Evolutionary conservation across 2,797 vertebrate genomes (phyloP), one percentile per base, ranked within the genome.

Genomic region (Benthosema pterotum): DNA sequence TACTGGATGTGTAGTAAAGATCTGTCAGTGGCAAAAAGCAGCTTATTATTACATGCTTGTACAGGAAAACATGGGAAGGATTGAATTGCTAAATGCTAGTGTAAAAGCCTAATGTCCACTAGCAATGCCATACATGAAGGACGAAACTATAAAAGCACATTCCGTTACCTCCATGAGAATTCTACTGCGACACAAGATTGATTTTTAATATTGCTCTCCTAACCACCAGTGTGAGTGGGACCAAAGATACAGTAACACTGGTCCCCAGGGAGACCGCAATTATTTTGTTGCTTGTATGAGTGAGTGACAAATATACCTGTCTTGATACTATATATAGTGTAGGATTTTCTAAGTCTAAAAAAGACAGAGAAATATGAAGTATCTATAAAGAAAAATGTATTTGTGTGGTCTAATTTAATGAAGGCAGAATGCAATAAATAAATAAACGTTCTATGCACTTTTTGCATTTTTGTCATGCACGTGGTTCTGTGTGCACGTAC

Each of bases 391-490:
- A 72, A 9, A 52, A 48, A 25, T 75, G 57, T 75, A 18, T 50
- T 67, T 69, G 15, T 60, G 77, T 65, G 42, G 45, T 32, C 42
- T 82, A 82, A 77, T 25, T 17, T 65, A 74, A 81, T 81, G 80
- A 86, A 87, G 80, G 58, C 2, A 64, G 75, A 70, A 57, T 60
- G 52, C 65, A 61, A 66, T 12, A 61, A 87, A 88, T 83, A 87
- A 87, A 88, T 79, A 52, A 49, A 9, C 63, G 47, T 72, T 58
- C 57, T 56, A 62, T 11, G n/a, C 3, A 38, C 25, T 49, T 32
- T 48, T 12, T 49, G 22, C 22, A 25, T 25, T 25, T 25, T 25
- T 25, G 22, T 25, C 22, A 12, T 42, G 16, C 8, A 16, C 14
- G 11, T 57, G 55, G 43, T n/a, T 17, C 11, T 61, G 52, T 46